These are phyloP conservation scores for Hylomyscus alleni DNA, from an alignment of 2,797 vertebrate species.

Conservation along the genomic window DNA sequence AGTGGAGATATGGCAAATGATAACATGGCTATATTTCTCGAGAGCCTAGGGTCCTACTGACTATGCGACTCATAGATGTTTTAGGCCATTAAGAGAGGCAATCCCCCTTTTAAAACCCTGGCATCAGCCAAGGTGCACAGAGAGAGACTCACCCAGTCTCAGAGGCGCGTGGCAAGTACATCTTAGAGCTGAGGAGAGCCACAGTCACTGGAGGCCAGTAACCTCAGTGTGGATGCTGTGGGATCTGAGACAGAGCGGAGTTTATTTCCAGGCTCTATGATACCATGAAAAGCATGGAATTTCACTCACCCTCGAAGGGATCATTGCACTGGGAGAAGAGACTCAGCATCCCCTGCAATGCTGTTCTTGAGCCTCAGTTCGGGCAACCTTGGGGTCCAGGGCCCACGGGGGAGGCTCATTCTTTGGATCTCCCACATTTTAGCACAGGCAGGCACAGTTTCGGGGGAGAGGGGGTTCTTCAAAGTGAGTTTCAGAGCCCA, in stretches of 20 bases:
- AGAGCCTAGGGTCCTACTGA: no score
- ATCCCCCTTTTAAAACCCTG: no score
- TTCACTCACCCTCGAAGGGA: background rate
- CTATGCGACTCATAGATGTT: background rate
- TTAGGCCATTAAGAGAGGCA: background rate
- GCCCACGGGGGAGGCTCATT: background rate
- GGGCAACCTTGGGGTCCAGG: background rate
- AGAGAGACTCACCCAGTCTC: fast-evolving
- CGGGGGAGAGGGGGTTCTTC: conserved; percentile 50
- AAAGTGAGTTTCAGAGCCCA: conserved; percentile 34
- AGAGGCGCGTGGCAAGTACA: fast-evolving
- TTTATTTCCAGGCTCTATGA: background rate
- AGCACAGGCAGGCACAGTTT: background rate
- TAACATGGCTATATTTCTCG: background rate
- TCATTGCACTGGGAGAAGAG: background rate
- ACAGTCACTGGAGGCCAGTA: background rate
- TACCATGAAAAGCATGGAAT: background rate
- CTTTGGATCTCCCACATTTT: conserved; percentile 38
- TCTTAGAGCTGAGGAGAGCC: fast-evolving
- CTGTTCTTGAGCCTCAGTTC: background rate
- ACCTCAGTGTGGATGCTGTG: fast-evolving
- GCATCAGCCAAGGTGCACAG: background rate
- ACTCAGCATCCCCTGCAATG: conserved; percentile 1
- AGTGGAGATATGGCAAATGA: background rate
- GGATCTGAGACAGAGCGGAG: background rate